Evolutionary conservation across 1,140 invertebrate species (phyloP).

Genomic region (Nephila pilipes): DNA sequence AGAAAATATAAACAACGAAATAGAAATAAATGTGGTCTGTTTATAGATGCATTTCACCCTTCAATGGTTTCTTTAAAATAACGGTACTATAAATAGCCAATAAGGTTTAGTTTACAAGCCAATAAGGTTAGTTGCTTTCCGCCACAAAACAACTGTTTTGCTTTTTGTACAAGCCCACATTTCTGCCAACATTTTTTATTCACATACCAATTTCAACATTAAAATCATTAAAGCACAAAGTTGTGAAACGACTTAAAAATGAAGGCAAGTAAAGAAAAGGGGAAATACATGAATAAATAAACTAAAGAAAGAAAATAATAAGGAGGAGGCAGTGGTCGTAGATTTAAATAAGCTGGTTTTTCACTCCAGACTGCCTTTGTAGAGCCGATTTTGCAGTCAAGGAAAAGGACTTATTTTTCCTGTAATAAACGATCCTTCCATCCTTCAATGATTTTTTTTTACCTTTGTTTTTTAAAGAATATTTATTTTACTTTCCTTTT

Average conservation of each 20-base stretch:
- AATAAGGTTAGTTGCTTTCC: too few relatives aligned
- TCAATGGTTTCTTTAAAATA: conserved; percentile 9
- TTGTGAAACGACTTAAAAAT: neutral
- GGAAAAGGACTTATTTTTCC: neutral
- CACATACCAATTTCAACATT: neutral
- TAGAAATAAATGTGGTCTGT: neutral
- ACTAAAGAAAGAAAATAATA: neutral
- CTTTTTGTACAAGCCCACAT: neutral
- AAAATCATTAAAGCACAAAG: neutral
- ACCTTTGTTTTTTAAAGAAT: too few relatives aligned
- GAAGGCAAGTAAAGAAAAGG: neutral
- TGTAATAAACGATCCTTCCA: neutral
- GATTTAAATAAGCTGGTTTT: neutral
- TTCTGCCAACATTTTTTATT: neutral
- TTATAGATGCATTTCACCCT: conserved; percentile 10
- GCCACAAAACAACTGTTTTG: too few relatives aligned
- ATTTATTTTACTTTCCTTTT: too few relatives aligned
- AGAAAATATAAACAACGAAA: neutral
- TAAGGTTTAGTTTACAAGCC: neutral
- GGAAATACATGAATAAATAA: too few relatives aligned
- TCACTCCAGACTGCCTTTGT: neutral
- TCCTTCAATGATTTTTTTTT: neutral
- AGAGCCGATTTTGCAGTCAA: neutral
- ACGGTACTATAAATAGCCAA: neutral
- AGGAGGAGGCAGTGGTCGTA: neutral